Percentiles rank a stretch among this genome's conserved stretches.
Evolutionary conservation across 2,888 invertebrate genomes (phyloP).

Genomic region (Pollenia amentaria): DNA sequence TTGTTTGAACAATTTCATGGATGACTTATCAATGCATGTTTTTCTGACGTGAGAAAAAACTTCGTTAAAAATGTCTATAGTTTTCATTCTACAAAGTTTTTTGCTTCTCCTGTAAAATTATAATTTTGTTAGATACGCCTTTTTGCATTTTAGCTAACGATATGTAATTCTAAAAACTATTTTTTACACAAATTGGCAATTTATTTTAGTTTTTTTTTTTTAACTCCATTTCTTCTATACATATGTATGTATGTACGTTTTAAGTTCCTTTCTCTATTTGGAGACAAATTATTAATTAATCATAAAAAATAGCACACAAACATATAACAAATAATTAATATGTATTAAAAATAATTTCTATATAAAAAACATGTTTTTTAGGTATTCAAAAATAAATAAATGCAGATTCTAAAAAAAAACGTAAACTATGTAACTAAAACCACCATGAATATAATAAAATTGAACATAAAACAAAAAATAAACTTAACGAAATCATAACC

Average conservation of each 20-base stretch:
- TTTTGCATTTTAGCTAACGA: too few relatives aligned
- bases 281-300: slow-evolving; percentile 65
- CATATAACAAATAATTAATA: slow-evolving; percentile 20
- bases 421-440: slow-evolving; percentile 74
- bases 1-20: too few relatives aligned
- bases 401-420: slow-evolving; percentile 67
- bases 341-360: slow-evolving; percentile 45
- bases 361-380: slow-evolving; percentile 61
- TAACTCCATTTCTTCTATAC: not conserved
- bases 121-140: too few relatives aligned
- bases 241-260: slow-evolving; percentile 32
- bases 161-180: too few relatives aligned
- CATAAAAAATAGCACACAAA: slow-evolving; percentile 1
- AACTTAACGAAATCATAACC: slow-evolving; percentile 19
- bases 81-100: too few relatives aligned
- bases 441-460: slow-evolving; percentile 63
- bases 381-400: slow-evolving; percentile 51
- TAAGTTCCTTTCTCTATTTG: slow-evolving; percentile 72
- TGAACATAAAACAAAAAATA: slow-evolving; percentile 35
- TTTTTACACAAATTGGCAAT: slow-evolving; percentile 14
- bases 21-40: too few relatives aligned
- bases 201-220: slow-evolving; percentile 36
- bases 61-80: too few relatives aligned
- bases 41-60: too few relatives aligned
- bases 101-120: too few relatives aligned